Base-by-base conservation (phyloP, 1,140 invertebrate genomes). In the Dinothrombium tinctorium region DNA sequence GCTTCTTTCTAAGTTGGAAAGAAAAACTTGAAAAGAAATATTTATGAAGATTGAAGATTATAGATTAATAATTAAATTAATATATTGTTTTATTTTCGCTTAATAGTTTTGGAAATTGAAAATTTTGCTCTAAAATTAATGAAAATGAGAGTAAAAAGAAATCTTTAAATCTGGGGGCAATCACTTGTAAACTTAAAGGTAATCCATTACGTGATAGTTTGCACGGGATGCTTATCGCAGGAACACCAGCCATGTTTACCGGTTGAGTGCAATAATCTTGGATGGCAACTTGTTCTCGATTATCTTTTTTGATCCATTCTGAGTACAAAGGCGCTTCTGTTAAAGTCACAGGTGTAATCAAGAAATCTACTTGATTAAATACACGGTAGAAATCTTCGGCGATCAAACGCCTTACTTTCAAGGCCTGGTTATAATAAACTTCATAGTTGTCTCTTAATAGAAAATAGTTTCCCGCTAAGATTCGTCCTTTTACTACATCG, bases 381-480 rank as follows among this genome's bases (percentile, higher is more conserved):
- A 76, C 73, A n/a, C 65, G 62, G 9, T 68, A 54, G 61, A 95
- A 95, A 57, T 98, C 92, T 44, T 86, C 59, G 1, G 67, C 56
- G 45, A 98, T 95, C 9, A 95, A 54, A 49, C 86, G 65, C 7
- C 90, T 61, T 3, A 96, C 68, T 58, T 80, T 80, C 51, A 90
- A 61, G 0, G 90, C 87, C 63, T 89, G 76, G 0, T 75, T 59
- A 53, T 87, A 94, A 59, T 92, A 96, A 48, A 78, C 73, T 11
- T 87, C 71, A 58, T 92, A 92, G 63, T 96, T 94, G 54, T 64
- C 69, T 46, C 69, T 67, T 3, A 98, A 57, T 21, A 96, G 61
- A 55, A 92, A 95, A 57, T 80, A 98, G 60, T 98, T 98, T 40
- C 92, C 92, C n/a, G 78, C 72, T 24, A 96, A 62, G 45, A 98